Conservation (phyloP, 2,113 vertebrate genomes). For the Nycticorax nycticorax region DNA sequence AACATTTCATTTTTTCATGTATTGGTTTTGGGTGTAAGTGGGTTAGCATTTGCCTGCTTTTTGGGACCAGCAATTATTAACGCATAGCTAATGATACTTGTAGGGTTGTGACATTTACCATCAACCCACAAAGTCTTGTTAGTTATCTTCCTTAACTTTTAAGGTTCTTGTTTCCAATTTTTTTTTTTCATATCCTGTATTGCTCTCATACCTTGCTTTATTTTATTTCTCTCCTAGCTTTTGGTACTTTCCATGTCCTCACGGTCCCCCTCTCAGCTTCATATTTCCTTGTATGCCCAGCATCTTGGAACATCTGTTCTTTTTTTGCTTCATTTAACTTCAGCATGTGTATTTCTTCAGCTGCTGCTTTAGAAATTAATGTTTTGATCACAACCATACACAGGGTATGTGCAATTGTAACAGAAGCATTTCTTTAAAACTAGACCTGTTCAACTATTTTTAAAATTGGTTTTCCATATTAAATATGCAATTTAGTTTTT, state of each 20-base stretch:
- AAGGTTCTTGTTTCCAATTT: background rate
- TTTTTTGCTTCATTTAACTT: background rate
- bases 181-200: background rate
- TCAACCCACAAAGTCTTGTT: background rate
- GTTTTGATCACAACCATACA: background rate
- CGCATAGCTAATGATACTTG: background rate
- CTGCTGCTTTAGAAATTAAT: background rate
- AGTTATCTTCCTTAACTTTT: background rate
- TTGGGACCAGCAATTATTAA: background rate
- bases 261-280: background rate
- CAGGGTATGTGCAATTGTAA: background rate
- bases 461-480: background rate
- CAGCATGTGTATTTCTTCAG: background rate
- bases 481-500: background rate
- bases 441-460: background rate
- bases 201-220: background rate
- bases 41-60: background rate
- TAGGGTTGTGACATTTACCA: background rate
- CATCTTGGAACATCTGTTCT: background rate
- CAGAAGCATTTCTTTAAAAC: background rate
- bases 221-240: background rate
- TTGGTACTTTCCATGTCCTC: accelerated
- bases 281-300: background rate
- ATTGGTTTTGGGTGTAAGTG: background rate
- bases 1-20: background rate